A percentile compares a stretch with the other conserved stretches of the same genome.
phyloP scores from a whole-genome alignment of 1,140 invertebrate genomes.

The Chironomus striatipennis region DNA sequence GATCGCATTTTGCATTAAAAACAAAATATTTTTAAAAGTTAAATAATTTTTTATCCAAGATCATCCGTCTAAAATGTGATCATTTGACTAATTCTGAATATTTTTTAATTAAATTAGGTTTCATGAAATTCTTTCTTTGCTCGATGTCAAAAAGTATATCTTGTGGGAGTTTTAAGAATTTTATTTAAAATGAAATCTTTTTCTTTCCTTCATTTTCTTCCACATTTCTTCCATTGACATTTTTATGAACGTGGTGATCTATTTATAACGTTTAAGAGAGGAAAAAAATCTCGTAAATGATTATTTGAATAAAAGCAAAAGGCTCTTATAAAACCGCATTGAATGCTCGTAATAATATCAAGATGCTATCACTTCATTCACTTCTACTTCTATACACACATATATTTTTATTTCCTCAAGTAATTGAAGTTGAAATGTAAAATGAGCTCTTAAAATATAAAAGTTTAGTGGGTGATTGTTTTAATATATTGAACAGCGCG shows the following conservation, averaged over 20 bases:
- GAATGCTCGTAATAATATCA: not conserved
- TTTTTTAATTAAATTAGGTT: no score
- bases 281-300: not conserved
- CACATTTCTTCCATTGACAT: conserved; percentile 2
- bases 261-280: not conserved
- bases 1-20: no score
- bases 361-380: conserved; percentile 5
- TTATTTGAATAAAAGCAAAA: not conserved
- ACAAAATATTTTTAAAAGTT: no score
- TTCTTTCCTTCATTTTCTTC: not conserved
- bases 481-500: not conserved
- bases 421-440: not conserved
- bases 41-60: no score
- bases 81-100: no score
- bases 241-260: conserved; percentile 13
- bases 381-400: not conserved
- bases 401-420: not conserved
- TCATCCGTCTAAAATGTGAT: no score
- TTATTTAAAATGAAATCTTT: not conserved
- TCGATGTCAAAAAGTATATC: not conserved
- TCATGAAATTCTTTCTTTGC: no score
- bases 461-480: not conserved
- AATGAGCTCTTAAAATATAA: not conserved
- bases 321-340: conserved; percentile 9
- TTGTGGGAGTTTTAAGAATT: not conserved